Evolutionary conservation across 2,888 invertebrate genomes (phyloP), one percentile per base, ranked within the genome.

Genomic region (Drosophila falleni): DNA sequence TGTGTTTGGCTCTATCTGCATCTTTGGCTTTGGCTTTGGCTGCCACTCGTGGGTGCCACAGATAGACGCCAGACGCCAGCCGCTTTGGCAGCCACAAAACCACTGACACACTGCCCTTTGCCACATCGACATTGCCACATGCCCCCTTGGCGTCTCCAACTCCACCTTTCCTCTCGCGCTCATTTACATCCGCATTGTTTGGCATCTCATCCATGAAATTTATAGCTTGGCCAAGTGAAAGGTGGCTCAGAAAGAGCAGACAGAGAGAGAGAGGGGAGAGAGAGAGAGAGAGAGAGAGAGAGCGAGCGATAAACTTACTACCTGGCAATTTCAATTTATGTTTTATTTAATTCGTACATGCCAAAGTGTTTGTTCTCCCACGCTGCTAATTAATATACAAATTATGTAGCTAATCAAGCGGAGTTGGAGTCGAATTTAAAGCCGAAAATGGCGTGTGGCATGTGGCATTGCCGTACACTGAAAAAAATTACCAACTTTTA

Each of bases 141-240:
- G 55, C 61, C 53, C 1, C 29, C 29, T 29, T 29, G 29, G 29
- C 29, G 29, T 0, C 29, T 5, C 6, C 71, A 29, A 53, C 60
- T 47, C 50, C 26, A n/a, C 2, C 37, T n/a, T 19, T 11, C 44
- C 33, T 5, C 35, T 33, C 5, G 41, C 49, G 71, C 71, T 86
- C 83, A 87, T 83, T 89, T 88, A 86, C 89, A 88, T 88, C 83
- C 88, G 79, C 81, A 89, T 89, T 87, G 89, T 87, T 72, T 72
- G 65, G 69, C 67, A 71, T 68, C 79, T 78, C 64, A 56, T 68
- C 63, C 71, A 71, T 81, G 81, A 79, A 80, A 78, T 71, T 74
- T 74, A 74, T 78, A 69, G 59, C 64, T 66, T 61, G 65, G 68
- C 74, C 68, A 72, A 87, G 78, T 78, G 80, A 87, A 87, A 87